Evolutionary conservation across 2,113 vertebrate genomes (phyloP).

Genomic region (Peucedramus taeniatus): DNA sequence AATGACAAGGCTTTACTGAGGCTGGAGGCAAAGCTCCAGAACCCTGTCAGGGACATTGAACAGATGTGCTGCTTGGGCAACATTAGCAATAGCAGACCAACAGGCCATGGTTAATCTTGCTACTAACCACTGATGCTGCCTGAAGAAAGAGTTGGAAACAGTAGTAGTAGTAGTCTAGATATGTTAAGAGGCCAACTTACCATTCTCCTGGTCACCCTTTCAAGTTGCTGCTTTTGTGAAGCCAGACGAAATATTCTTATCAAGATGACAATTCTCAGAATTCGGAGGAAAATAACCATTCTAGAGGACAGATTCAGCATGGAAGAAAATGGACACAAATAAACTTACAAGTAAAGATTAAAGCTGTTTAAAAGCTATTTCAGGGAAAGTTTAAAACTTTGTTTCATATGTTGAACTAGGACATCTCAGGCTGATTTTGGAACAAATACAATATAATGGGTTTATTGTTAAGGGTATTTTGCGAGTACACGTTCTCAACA

Average conservation of each 20-base stretch:
- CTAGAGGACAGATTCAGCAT: constrained; percentile 56
- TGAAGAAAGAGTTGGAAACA: neutral
- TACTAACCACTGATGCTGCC: neutral
- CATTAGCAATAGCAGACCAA: neutral
- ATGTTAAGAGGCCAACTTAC: constrained; percentile 65
- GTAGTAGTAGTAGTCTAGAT: neutral
- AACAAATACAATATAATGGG: neutral
- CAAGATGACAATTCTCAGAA: constrained; percentile 85
- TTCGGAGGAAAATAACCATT: constrained; percentile 76
- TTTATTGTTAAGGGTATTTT: neutral
- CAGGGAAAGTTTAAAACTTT: neutral
- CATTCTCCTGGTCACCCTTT: constrained; percentile 87
- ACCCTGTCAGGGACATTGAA: neutral
- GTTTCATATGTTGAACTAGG: neutral
- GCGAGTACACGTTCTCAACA: neutral
- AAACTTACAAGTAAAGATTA: neutral
- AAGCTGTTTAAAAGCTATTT: neutral
- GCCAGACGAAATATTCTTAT: constrained; percentile 87
- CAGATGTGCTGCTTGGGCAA: neutral
- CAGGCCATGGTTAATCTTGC: neutral
- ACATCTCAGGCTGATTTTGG: neutral
- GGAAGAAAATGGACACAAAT: neutral
- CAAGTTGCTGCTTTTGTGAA: constrained; percentile 84
- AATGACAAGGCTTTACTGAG: neutral
- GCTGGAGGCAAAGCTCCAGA: neutral